Evolutionary conservation across 1,140 invertebrate genomes (phyloP).

Genomic region (Chelonus insularis): DNA sequence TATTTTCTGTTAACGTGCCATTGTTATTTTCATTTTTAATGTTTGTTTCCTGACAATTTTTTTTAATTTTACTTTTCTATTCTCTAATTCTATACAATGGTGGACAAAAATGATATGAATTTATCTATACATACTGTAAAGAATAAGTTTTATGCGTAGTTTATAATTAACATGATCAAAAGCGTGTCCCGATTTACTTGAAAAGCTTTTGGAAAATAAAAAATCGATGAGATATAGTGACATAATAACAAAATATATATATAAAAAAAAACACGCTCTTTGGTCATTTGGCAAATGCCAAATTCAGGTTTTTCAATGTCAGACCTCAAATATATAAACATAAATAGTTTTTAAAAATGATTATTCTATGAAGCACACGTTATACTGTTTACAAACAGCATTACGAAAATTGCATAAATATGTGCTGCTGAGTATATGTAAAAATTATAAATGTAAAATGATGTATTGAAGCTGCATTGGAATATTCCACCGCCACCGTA

Average conservation of each 20-base stretch:
- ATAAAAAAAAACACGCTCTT: not conserved
- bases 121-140: not conserved
- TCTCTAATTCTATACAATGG: not conserved
- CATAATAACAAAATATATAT: no score
- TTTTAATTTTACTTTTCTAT: constrained; percentile 7
- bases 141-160: not conserved
- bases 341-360: constrained; percentile 48
- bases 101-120: constrained; percentile 4
- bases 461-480: constrained; percentile 50
- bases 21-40: constrained; percentile 7
- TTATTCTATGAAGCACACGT: constrained; percentile 26
- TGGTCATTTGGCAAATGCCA: constrained; percentile 28
- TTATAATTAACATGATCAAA: not conserved
- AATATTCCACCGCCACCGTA: constrained; percentile 56
- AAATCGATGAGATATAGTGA: no score
- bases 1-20: not conserved
- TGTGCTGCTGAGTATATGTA: constrained; percentile 4
- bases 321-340: constrained; percentile 53
- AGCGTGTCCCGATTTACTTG: no score
- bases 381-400: constrained; percentile 24
- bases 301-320: constrained; percentile 56
- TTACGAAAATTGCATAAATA: constrained; percentile 10
- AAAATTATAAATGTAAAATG: constrained; percentile 39
- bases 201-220: no score
- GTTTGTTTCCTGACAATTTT: constrained; percentile 1